These are phyloP conservation scores for Chlamydotis undulata DNA, from an alignment of 2,113 vertebrate genomes.

Conservation along the genomic window DNA sequence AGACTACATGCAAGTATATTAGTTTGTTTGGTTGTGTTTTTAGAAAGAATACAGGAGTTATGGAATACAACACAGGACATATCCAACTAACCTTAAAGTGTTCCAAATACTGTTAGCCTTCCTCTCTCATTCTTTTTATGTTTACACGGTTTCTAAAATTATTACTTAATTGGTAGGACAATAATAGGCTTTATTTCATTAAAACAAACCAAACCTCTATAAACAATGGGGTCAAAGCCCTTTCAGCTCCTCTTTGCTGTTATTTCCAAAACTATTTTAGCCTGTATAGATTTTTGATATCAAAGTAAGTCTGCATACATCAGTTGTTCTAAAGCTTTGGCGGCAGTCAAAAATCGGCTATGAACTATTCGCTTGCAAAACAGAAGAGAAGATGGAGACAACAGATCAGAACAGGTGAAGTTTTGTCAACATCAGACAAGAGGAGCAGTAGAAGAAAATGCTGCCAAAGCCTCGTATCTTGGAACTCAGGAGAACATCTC, in stretches of 20 bases:
- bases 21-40: neutral
- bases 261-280: neutral
- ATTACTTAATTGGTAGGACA: neutral
- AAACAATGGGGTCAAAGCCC: neutral
- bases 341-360: neutral
- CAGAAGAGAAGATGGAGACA: neutral
- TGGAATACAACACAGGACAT: neutral
- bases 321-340: neutral
- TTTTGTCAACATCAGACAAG: neutral
- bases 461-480: neutral
- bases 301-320: neutral
- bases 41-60: neutral
- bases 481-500: neutral
- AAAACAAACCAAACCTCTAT: neutral
- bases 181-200: neutral
- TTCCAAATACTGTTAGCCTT: neutral
- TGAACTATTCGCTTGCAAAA: neutral
- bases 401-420: neutral
- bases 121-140: neutral
- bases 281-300: neutral
- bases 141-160: neutral
- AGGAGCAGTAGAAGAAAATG: neutral
- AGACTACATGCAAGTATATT: fast-evolving
- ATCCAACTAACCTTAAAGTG: neutral
- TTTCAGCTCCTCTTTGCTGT: neutral